Conservation (phyloP, 2,113 vertebrate species). For the Ptilorrhoa leucosticta region DNA sequence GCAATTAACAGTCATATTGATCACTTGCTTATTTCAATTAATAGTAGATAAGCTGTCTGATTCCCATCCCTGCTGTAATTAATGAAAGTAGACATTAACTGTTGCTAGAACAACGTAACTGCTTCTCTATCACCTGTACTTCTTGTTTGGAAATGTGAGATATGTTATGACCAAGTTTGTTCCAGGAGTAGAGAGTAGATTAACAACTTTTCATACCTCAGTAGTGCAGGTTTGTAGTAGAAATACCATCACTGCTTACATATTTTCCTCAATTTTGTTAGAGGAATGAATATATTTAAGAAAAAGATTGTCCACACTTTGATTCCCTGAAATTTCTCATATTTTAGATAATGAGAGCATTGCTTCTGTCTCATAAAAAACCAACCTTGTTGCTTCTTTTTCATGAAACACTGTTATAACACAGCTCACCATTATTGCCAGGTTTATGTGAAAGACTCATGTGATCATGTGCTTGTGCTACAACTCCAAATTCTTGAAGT, state of each 20-base stretch:
- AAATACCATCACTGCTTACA: not conserved
- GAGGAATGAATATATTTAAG: not conserved
- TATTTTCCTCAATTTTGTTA: not conserved
- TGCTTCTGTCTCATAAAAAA: not conserved
- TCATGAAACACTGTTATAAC: not conserved
- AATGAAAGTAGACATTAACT: conserved; percentile 65
- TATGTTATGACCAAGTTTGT: not conserved
- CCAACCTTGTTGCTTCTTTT: not conserved
- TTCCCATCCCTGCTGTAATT: conserved; percentile 65
- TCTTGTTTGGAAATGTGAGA: not conserved
- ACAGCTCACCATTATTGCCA: not conserved
- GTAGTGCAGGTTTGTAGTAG: not conserved
- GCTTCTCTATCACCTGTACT: not conserved
- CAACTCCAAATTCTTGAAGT: not conserved
- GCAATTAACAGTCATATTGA: conserved; percentile 73
- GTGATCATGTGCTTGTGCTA: fast-evolving
- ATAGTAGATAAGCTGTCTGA: conserved; percentile 62
- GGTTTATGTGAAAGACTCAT: not conserved
- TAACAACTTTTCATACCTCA: not conserved
- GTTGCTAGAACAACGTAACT: not conserved
- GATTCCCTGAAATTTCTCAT: not conserved
- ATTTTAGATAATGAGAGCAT: not conserved
- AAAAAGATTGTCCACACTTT: not conserved
- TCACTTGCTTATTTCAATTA: conserved; percentile 62
- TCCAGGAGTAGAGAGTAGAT: not conserved